A percentile compares a stretch with the other conserved stretches of the same genome.
phyloP scores from a whole-genome alignment of 2,113 vertebrate species.

The Aplodontia rufa region DNA sequence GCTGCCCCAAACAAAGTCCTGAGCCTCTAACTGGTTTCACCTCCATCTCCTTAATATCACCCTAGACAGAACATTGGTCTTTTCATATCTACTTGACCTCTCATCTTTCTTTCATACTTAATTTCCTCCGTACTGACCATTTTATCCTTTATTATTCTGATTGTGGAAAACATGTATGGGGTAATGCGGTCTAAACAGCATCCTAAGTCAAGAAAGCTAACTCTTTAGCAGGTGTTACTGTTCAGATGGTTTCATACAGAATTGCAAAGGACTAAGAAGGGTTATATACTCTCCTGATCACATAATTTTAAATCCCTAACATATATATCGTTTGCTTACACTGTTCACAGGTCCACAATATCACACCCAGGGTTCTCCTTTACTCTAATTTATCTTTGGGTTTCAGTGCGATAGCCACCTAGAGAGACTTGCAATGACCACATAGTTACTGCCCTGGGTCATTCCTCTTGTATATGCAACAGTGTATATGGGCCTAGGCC shows the following conservation, averaged over 20 bases:
- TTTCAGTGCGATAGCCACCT: neutral
- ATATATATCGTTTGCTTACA: neutral
- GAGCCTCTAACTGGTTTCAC: neutral
- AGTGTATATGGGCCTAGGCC: neutral
- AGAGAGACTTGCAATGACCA: neutral
- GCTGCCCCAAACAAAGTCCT: neutral
- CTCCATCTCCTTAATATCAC: neutral
- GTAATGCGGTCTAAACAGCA: neutral
- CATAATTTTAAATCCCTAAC: neutral
- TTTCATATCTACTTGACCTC: neutral
- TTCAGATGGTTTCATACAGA: neutral
- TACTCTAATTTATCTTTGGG: neutral
- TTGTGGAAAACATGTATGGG: neutral
- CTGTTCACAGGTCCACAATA: neutral
- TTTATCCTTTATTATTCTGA: constrained; percentile 14
- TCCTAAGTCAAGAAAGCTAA: neutral
- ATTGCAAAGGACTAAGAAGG: neutral
- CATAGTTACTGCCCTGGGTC: neutral
- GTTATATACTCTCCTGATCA: neutral
- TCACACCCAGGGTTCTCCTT: too few species aligned
- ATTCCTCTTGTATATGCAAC: neutral
- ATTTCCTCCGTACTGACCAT: neutral
- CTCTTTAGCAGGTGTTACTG: neutral
- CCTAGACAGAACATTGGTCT: neutral
- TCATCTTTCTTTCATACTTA: neutral